Conservation (phyloP, 2,797 vertebrate species). For the Coregonus ussuriensis region DNA sequence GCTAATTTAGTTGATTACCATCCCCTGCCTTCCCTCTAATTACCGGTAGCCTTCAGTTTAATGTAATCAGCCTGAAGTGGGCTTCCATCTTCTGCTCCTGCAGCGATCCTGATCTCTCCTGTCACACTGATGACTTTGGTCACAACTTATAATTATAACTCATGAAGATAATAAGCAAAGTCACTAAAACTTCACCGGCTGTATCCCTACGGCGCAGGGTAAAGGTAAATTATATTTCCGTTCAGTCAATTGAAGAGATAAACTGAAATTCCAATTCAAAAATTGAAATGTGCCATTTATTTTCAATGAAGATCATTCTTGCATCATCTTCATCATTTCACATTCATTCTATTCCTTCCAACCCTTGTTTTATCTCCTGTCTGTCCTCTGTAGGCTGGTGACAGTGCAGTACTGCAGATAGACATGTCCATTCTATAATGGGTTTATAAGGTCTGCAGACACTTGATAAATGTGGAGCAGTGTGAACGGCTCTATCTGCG, state of each 20-base stretch:
- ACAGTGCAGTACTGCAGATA: neutral
- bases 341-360: neutral
- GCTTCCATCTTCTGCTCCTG: slow-evolving; percentile 48
- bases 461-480: neutral
- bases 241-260: neutral
- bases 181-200: slow-evolving; percentile 47
- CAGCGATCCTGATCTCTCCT: slow-evolving; percentile 56
- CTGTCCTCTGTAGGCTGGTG: neutral
- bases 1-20: slow-evolving; percentile 70
- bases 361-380: neutral
- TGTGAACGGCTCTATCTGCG: neutral
- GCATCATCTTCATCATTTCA: neutral
- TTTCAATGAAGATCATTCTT: neutral
- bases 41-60: slow-evolving; percentile 48
- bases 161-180: slow-evolving; percentile 56
- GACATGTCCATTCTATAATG: neutral
- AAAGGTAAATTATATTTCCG: neutral
- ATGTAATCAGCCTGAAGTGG: slow-evolving; percentile 60
- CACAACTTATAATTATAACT: slow-evolving; percentile 55
- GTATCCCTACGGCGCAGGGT: slow-evolving; percentile 13
- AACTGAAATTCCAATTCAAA: neutral
- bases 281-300: neutral
- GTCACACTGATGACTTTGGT: slow-evolving; percentile 52
- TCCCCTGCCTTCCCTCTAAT: slow-evolving; percentile 61
- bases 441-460: neutral